Evolutionary conservation across 2,888 invertebrate genomes (phyloP).

Genomic region (Heteropelma amictum): DNA sequence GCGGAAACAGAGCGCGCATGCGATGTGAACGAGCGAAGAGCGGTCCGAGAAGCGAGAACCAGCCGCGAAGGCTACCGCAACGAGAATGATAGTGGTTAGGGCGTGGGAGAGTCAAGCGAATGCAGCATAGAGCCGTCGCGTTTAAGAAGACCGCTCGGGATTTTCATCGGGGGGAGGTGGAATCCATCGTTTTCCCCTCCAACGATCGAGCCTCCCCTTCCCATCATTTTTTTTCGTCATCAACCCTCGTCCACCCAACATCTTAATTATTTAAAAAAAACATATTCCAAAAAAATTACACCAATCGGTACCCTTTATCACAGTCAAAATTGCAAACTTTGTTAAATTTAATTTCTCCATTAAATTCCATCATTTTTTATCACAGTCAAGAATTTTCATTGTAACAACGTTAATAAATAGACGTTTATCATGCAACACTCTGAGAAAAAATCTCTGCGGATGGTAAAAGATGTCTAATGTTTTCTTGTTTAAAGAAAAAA

Average conservation of each 20-base stretch:
- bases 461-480: no score
- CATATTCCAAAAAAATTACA: background rate
- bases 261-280: background rate
- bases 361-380: no score
- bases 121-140: slow-evolving; percentile 53
- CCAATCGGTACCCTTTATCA: background rate
- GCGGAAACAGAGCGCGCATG: slow-evolving; percentile 48
- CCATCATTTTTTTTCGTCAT: background rate
- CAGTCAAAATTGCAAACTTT: no score
- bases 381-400: no score
- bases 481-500: no score
- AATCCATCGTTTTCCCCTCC: slow-evolving; percentile 44
- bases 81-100: slow-evolving; percentile 63
- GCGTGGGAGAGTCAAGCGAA: slow-evolving; percentile 59
- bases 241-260: background rate
- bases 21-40: slow-evolving; percentile 51
- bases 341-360: no score
- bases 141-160: slow-evolving; percentile 49
- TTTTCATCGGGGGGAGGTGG: slow-evolving; percentile 52
- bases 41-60: slow-evolving; percentile 53
- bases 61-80: slow-evolving; percentile 63
- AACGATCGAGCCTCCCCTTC: slow-evolving; percentile 13
- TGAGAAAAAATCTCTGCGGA: no score
- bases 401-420: no score
- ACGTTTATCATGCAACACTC: no score